Evolutionary conservation across 2,113 vertebrate genomes (phyloP).

Genomic region (Pardalotus punctatus): DNA sequence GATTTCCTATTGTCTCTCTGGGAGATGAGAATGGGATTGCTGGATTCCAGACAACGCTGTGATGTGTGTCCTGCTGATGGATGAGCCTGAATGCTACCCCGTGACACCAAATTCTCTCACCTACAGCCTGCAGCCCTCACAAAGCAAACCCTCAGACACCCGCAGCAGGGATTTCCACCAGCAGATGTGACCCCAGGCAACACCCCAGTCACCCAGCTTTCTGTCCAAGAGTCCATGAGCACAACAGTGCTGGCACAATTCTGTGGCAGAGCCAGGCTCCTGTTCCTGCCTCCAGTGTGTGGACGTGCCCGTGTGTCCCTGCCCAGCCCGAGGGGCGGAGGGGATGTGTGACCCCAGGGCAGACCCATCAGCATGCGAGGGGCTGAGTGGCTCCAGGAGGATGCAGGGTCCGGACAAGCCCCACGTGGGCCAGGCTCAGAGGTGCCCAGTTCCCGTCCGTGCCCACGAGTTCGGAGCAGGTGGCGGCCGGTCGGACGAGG

Average conservation of each 20-base stretch:
- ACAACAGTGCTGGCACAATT: neutral
- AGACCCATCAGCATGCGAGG: neutral
- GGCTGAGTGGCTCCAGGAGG: neutral
- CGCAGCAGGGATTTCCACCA: neutral
- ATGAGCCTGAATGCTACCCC: neutral
- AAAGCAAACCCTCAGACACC: neutral
- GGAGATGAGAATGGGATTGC: neutral
- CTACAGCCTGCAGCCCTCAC: neutral
- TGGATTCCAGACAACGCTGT: neutral
- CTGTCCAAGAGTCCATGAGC: neutral
- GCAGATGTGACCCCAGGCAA: neutral
- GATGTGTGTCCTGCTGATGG: neutral
- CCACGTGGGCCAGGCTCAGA: rapidly evolving
- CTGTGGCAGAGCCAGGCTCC: neutral
- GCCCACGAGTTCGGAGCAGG: neutral
- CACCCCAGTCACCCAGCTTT: neutral
- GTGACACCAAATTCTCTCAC: neutral
- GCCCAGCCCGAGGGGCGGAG: neutral
- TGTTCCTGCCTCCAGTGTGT: neutral
- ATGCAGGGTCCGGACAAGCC: neutral
- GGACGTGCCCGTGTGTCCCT: rapidly evolving
- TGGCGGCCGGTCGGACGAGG: rapidly evolving
- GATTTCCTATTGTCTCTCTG: neutral
- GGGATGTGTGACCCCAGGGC: neutral
- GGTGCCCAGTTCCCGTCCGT: neutral